A percentile compares a stretch with the other conserved stretches of the same genome.
phyloP scores from a whole-genome alignment of 2,888 invertebrate species.

The Tetragonisca angustula region DNA sequence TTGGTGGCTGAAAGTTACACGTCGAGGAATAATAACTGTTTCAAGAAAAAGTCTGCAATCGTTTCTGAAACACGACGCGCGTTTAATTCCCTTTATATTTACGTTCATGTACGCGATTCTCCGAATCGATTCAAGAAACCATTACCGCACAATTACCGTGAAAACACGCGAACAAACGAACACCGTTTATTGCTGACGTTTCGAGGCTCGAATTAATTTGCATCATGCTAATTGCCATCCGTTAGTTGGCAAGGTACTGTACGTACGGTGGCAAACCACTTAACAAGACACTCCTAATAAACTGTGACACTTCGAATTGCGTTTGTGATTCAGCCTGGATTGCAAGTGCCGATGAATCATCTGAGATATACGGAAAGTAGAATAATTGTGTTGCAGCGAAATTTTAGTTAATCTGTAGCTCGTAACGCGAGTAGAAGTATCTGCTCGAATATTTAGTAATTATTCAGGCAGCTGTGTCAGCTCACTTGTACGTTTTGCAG shows the following conservation, averaged over 20 bases:
- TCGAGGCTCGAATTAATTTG: constrained; percentile 42
- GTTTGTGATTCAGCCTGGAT: background rate
- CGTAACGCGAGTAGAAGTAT: too few species aligned
- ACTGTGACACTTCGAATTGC: constrained; percentile 22
- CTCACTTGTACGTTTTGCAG: too few species aligned
- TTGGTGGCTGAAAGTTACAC: constrained; percentile 54
- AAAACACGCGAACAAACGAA: constrained; percentile 20
- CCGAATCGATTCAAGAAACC: constrained; percentile 17
- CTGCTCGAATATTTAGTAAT: too few species aligned
- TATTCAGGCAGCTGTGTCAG: too few species aligned
- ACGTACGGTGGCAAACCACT: constrained; percentile 15
- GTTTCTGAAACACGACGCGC: constrained; percentile 1
- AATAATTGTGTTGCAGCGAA: background rate
- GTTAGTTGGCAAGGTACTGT: constrained; percentile 49
- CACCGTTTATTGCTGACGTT: constrained; percentile 21
- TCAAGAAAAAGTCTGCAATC: constrained; percentile 25
- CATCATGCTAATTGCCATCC: constrained; percentile 53
- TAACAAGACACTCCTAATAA: constrained; percentile 46
- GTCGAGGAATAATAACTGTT: constrained; percentile 55
- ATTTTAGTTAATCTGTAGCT: background rate
- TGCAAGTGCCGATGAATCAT: background rate
- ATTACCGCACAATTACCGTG: background rate
- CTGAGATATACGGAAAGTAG: background rate
- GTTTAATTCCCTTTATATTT: constrained; percentile 3
- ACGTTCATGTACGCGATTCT: background rate